These are phyloP conservation scores for Sinhomidia bicolor DNA, from an alignment of 2,888 invertebrate species.

Conservation along the genomic window DNA sequence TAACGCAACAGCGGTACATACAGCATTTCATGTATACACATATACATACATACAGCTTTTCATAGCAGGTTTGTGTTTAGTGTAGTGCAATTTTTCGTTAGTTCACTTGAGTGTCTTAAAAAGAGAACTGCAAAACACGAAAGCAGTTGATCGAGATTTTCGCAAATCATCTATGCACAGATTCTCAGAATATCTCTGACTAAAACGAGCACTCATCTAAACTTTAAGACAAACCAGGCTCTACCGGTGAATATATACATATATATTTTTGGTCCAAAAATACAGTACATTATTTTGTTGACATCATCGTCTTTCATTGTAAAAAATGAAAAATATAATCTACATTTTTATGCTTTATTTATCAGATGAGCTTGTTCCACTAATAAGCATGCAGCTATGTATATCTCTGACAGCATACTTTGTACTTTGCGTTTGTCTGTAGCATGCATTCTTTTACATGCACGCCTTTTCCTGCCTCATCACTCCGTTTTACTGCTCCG, in stretches of 20 bases:
- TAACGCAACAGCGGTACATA: not conserved
- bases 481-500: not conserved
- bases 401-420: too few species aligned
- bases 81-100: not conserved
- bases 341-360: too few species aligned
- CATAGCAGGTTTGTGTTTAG: not conserved
- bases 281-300: not conserved
- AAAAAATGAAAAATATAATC: not conserved
- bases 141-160: not conserved
- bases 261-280: not conserved
- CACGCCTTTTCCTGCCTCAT: not conserved
- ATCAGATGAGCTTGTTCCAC: too few species aligned
- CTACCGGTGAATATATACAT: not conserved
- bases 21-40: not conserved
- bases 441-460: too few species aligned
- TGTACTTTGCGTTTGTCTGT: too few species aligned
- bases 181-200: not conserved
- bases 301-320: conserved; percentile 1
- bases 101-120: not conserved
- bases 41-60: not conserved
- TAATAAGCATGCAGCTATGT: too few species aligned
- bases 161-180: not conserved
- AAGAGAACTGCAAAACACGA: not conserved
- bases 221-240: not conserved
- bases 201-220: not conserved